Base-by-base conservation (phyloP, 2,888 invertebrate genomes). In the Lycaena phlaeas region DNA sequence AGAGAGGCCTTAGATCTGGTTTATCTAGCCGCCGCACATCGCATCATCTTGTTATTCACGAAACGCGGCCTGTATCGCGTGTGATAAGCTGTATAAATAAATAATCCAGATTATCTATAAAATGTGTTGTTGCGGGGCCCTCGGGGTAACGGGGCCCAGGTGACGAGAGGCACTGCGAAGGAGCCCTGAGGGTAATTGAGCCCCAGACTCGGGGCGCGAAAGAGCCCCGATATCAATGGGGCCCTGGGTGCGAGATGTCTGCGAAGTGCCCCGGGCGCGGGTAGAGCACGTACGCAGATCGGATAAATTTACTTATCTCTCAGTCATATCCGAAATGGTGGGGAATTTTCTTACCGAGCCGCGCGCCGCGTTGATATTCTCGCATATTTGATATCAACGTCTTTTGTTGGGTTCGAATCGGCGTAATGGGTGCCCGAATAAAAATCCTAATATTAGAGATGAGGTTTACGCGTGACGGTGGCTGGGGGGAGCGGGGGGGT, bases 51-150 rank as follows among this genome's bases (percentile, higher is more conserved):
- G 34, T 34, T 34, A 34, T 34, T 34, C 12, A 2, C 10, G 22
- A 22, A n/a, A 34, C 9, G 34, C 22, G 4, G 22, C 12, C 3
- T 2, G 22, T 7, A 9, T 12, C 12, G 22, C 22, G 18, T 34
- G 9, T 9, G 34, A 34, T 34, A 18, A 34, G 22, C 22, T 34
- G 2, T 22, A 34, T 34, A 34, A 34, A 34, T 22, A 34, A 34
- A 34, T 34, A 34, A 34, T 34, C 34, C 34, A 34, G 34, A 34
- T 34, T 34, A 34, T 34, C 34, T 34, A 34, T 34, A 22, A 34
- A 34, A 34, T 34, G 34, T 18, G 34, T 22, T 34, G 34, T 34
- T 22, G 12, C 22, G 34, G 18, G 14, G 12, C 12, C 18, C 7
- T 18, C 22, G 22, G 2, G 22, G 31, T 6, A n/a, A 14, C 17